Evolutionary conservation across 2,888 invertebrate species (phyloP).

Genomic region (Orthonychiurus folsomi): DNA sequence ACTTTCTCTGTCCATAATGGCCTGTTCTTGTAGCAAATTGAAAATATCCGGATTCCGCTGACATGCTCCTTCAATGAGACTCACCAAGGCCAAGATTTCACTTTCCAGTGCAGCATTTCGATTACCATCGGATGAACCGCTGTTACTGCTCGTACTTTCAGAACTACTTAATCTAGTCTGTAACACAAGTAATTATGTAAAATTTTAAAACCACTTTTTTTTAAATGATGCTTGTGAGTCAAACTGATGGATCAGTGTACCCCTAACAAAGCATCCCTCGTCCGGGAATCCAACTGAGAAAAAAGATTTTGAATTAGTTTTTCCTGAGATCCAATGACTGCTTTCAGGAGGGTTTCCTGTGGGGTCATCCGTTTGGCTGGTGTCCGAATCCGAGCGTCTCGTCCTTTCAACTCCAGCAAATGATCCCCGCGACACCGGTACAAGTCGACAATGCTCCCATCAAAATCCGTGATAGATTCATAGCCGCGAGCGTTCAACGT

Average conservation of each 20-base stretch:
- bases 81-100: conserved; percentile 27
- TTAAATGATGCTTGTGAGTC: too few species aligned
- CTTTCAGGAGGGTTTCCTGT: conserved; percentile 30
- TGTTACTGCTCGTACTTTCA: not conserved
- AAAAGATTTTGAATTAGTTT: conserved; percentile 19
- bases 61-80: conserved; percentile 29
- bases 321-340: conserved; percentile 31
- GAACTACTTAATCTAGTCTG: not conserved
- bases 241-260: too few species aligned
- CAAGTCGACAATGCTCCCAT: conserved; percentile 31
- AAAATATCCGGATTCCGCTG: conserved; percentile 28
- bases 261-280: conserved; percentile 4
- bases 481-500: conserved; percentile 34
- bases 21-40: conserved; percentile 22
- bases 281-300: conserved; percentile 10
- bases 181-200: not conserved
- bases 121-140: conserved; percentile 10
- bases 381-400: conserved; percentile 17
- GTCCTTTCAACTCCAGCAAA: conserved; percentile 31
- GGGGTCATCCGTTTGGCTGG: conserved; percentile 20
- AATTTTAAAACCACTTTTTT: too few species aligned
- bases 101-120: conserved; percentile 22
- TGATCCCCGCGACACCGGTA: conserved; percentile 32
- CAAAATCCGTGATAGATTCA: conserved; percentile 31
- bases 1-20: conserved; percentile 3